phyloP scores from a whole-genome alignment of 2,888 invertebrate species.

The Myathropa florea region DNA sequence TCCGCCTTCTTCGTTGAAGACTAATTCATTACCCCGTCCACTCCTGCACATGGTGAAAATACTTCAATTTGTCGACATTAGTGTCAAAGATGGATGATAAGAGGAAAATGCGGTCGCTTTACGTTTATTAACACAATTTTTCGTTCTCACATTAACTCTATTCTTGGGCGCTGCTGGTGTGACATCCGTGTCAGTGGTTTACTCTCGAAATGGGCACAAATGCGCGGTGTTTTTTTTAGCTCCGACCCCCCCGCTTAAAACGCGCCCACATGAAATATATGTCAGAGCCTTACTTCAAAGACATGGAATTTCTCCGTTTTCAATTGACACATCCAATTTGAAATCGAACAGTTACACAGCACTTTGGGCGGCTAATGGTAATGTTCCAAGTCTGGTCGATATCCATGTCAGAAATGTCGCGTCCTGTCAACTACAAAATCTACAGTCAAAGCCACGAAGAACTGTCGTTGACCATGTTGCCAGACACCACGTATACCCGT shows the following conservation, averaged over 20 bases:
- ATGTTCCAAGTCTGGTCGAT: conserved; percentile 60
- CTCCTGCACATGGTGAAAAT: conserved; percentile 70
- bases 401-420: conserved; percentile 66
- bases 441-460: conserved; percentile 4
- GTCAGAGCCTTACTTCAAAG: conserved; percentile 37
- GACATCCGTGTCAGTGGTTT: neutral
- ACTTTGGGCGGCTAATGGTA: conserved; percentile 19
- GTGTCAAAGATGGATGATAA: conserved; percentile 75
- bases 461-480: neutral
- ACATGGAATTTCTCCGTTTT: conserved; percentile 48
- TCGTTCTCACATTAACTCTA: conserved; percentile 40
- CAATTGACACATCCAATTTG: conserved; percentile 33
- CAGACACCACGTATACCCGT: conserved; percentile 48
- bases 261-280: too few species aligned
- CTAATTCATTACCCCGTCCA: conserved; percentile 68
- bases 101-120: conserved; percentile 63
- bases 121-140: conserved; percentile 62
- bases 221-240: conserved; percentile 44
- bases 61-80: conserved; percentile 76
- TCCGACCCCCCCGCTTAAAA: too few species aligned
- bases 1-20: conserved; percentile 61
- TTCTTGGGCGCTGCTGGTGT: neutral
- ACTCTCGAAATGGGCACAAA: conserved; percentile 42
- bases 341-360: conserved; percentile 5
- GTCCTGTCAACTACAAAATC: conserved; percentile 57